phyloP scores from a whole-genome alignment of 2,113 vertebrate species.

The Scalopus aquaticus region DNA sequence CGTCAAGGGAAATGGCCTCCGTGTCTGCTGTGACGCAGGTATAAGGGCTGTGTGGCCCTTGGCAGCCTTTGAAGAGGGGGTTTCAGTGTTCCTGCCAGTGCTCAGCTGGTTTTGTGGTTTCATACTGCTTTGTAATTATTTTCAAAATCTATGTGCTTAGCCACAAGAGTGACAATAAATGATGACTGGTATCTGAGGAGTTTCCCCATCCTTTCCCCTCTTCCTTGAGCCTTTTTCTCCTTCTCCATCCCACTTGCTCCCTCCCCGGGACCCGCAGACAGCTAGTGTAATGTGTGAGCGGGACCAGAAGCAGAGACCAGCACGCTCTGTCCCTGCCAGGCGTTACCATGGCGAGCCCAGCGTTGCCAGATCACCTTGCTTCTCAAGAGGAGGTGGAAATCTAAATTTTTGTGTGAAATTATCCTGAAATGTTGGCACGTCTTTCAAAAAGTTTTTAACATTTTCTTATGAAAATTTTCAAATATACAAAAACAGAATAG shows the following conservation, averaged over 20 bases:
- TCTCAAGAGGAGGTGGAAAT: not conserved
- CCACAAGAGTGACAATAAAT: not conserved
- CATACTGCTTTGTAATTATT: not conserved
- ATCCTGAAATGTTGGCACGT: not conserved
- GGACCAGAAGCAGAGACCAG: not conserved
- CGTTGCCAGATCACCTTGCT: not conserved
- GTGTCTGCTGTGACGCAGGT: accelerated
- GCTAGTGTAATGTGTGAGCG: accelerated
- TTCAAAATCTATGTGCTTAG: not conserved
- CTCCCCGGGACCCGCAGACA: not conserved
- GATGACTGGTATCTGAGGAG: too few relatives aligned
- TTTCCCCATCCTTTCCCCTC: not conserved
- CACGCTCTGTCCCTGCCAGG: accelerated
- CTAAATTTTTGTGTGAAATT: not conserved
- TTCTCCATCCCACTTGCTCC: not conserved
- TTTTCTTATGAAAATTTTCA: not conserved
- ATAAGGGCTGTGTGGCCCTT: not conserved
- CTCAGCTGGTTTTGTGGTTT: not conserved
- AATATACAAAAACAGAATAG: not conserved
- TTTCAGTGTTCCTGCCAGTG: not conserved
- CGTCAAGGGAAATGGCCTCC: not conserved
- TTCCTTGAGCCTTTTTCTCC: not conserved
- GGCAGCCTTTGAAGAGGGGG: not conserved
- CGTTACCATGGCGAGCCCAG: accelerated
- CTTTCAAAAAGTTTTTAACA: not conserved